phyloP scores from a whole-genome alignment of 2,113 vertebrate genomes.

The Chionomys nivalis region DNA sequence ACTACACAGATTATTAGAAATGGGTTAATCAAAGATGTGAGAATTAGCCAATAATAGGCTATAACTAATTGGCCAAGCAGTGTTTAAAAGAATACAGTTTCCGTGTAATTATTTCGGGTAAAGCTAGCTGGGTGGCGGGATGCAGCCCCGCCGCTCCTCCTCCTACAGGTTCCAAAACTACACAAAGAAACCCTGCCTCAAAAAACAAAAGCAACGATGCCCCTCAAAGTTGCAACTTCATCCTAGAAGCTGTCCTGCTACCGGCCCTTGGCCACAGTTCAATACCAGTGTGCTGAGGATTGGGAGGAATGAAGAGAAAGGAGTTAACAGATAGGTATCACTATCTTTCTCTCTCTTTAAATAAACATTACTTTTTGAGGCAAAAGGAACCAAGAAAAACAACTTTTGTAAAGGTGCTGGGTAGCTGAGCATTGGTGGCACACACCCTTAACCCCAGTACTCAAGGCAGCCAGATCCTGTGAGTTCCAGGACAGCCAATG shows the following conservation, averaged over 20 bases:
- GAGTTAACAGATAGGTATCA: not conserved
- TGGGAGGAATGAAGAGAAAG: not conserved
- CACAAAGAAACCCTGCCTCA: too few relatives aligned
- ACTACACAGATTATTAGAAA: too few relatives aligned
- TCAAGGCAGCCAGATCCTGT: not conserved
- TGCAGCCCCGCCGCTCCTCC: too few relatives aligned
- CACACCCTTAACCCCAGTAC: not conserved
- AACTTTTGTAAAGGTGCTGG: not conserved
- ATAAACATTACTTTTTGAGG: not conserved
- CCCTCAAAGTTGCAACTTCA: not conserved
- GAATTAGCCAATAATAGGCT: too few relatives aligned
- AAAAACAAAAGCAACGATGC: too few relatives aligned
- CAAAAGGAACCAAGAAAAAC: not conserved
- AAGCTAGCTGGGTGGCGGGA: too few relatives aligned
- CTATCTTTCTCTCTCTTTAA: not conserved
- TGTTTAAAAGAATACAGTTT: too few relatives aligned
- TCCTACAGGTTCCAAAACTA: too few relatives aligned
- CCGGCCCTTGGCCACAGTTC: not conserved
- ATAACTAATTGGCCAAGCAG: too few relatives aligned
- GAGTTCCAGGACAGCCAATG: not conserved
- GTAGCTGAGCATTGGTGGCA: not conserved
- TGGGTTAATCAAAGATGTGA: too few relatives aligned
- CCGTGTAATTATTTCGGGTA: too few relatives aligned
- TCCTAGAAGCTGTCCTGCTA: not conserved
- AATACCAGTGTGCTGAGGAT: not conserved